These are phyloP conservation scores for Aselliscus stoliczkanus DNA, from an alignment of 2,797 vertebrate species.

Conservation along the genomic window DNA sequence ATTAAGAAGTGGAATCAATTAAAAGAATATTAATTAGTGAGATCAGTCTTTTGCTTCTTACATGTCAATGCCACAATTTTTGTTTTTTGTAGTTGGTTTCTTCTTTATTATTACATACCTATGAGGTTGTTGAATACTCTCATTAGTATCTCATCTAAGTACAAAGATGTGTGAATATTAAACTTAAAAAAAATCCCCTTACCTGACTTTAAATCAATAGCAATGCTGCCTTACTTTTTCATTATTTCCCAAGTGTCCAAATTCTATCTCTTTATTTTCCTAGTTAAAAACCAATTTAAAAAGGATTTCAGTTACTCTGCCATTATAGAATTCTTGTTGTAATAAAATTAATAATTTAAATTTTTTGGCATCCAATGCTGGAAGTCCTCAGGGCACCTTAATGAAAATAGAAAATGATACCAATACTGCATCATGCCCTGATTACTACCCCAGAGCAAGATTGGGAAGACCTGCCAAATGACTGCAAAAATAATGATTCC, in stretches of 20 bases:
- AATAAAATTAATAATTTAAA: slow-evolving; percentile 77
- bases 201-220: slow-evolving; percentile 57
- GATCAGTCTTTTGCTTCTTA: not conserved
- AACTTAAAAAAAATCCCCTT: not conserved
- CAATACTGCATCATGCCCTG: slow-evolving; percentile 35
- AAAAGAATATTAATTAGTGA: slow-evolving; percentile 51
- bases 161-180: slow-evolving; percentile 51
- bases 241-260: slow-evolving; percentile 54
- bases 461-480: slow-evolving; percentile 38
- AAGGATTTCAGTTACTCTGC: slow-evolving; percentile 50
- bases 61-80: not conserved
- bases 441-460: slow-evolving; percentile 47
- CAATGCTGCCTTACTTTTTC: slow-evolving; percentile 24
- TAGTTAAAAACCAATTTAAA: slow-evolving; percentile 70
- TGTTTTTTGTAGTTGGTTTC: not conserved
- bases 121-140: not conserved
- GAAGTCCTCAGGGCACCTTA: slow-evolving; percentile 50
- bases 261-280: slow-evolving; percentile 59
- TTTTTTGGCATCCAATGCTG: slow-evolving; percentile 60
- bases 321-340: slow-evolving; percentile 57
- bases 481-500: slow-evolving; percentile 47
- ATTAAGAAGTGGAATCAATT: slow-evolving; percentile 45
- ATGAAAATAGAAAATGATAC: slow-evolving; percentile 68
- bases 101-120: slow-evolving; percentile 1
- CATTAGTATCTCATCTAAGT: slow-evolving; percentile 46